These are phyloP conservation scores for Chinchilla lanigera DNA, from an alignment of 2,113 vertebrate species.

Conservation along the genomic window DNA sequence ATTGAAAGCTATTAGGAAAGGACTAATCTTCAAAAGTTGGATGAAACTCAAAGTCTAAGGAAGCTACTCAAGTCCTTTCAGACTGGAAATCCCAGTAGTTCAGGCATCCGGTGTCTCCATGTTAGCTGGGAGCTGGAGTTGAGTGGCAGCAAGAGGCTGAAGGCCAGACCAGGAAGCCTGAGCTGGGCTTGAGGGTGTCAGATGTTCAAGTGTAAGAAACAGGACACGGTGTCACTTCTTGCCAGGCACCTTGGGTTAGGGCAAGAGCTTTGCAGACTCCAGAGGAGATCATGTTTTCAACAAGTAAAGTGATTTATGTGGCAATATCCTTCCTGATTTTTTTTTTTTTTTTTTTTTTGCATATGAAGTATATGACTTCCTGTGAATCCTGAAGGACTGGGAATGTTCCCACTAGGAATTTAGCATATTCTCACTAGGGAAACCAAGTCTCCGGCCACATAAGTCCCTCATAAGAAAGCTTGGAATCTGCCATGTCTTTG, in stretches of 20 bases:
- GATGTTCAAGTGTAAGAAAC: constrained; percentile 59
- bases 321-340: rapidly evolving
- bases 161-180: neutral
- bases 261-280: neutral
- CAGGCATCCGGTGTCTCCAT: neutral
- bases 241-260: neutral
- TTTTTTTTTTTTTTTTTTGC: neutral
- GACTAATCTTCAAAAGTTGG: constrained; percentile 41
- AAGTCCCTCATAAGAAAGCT: neutral
- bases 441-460: neutral
- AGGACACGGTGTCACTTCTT: neutral
- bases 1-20: neutral
- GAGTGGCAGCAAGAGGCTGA: neutral
- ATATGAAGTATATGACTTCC: neutral
- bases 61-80: neutral
- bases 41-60: neutral
- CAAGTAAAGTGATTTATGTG: constrained; percentile 18
- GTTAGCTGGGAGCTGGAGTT: neutral
- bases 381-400: neutral
- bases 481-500: neutral
- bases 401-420: neutral
- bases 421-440: neutral
- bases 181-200: neutral
- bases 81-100: neutral
- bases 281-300: neutral